Percentiles rank a stretch among this genome's conserved stretches.
Conservation (phyloP, 2,113 vertebrate genomes). For the Apodemus sylvaticus region DNA sequence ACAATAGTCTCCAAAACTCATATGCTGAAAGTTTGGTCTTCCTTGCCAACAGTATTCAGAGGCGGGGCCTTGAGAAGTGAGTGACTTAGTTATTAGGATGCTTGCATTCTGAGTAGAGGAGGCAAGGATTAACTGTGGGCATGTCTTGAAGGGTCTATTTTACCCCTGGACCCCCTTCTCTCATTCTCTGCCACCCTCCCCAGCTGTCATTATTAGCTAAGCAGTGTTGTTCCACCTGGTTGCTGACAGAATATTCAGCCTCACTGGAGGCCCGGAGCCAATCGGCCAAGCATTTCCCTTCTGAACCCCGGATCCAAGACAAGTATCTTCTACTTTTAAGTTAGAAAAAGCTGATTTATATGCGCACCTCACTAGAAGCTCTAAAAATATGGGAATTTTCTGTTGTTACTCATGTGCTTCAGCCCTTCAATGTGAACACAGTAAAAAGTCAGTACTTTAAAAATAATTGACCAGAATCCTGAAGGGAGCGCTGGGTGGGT, state of each 20-base stretch:
- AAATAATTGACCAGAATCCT: not conserved
- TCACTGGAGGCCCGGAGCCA: not conserved
- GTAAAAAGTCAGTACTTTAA: not conserved
- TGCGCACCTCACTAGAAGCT: not conserved
- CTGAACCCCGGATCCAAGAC: not conserved
- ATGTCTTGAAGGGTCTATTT: not conserved
- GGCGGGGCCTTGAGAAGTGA: not conserved
- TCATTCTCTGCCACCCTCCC: not conserved
- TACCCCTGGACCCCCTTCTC: not conserved
- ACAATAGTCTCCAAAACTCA: too few species aligned
- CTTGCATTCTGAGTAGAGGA: not conserved
- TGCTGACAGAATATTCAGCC: not conserved
- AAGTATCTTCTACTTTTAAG: not conserved
- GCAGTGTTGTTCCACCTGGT: not conserved
- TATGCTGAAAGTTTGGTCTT: not conserved
- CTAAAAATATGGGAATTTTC: not conserved
- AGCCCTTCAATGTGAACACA: not conserved
- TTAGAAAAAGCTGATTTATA: not conserved
- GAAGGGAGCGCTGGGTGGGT: not conserved
- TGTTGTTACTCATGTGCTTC: not conserved
- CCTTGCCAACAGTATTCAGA: not conserved
- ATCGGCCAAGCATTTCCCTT: not conserved
- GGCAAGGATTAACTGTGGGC: not conserved
- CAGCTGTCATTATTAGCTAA: not conserved
- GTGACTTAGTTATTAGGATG: not conserved